Percentiles rank a stretch among this genome's conserved stretches.
Evolutionary conservation across 2,888 invertebrate species (phyloP).

Genomic region (Drosophila algonquin): DNA sequence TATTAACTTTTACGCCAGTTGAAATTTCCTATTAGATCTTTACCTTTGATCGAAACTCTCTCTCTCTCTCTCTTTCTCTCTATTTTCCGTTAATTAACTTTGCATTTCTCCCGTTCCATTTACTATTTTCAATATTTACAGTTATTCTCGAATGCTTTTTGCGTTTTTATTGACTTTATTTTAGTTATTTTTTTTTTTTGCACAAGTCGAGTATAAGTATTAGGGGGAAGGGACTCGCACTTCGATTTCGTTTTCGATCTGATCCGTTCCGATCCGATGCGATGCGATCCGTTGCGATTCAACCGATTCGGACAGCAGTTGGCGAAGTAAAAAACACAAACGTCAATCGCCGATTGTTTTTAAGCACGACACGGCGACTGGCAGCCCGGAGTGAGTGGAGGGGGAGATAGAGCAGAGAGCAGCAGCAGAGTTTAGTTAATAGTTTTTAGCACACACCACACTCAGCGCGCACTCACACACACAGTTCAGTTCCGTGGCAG

Average conservation of each 20-base stretch:
- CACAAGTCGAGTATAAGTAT: slow-evolving; percentile 3
- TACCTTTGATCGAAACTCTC: slow-evolving; percentile 13
- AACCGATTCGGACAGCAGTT: slow-evolving; percentile 39
- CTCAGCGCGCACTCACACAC: slow-evolving; percentile 8
- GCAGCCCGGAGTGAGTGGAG: slow-evolving; percentile 26
- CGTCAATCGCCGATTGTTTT: slow-evolving; percentile 54
- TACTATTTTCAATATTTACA: slow-evolving; percentile 43
- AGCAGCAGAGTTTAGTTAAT: slow-evolving; percentile 47
- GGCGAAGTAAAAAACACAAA: slow-evolving; percentile 58
- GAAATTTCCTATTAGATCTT: not conserved
- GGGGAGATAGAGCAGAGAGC: slow-evolving; percentile 30
- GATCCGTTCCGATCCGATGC: slow-evolving; percentile 42
- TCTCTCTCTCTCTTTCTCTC: slow-evolving; percentile 12
- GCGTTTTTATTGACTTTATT: slow-evolving; percentile 37
- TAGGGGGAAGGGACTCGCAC: not conserved
- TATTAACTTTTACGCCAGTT: slow-evolving; percentile 17
- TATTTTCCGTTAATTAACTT: slow-evolving; percentile 19
- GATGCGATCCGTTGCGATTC: slow-evolving; percentile 33
- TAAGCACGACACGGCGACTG: slow-evolving; percentile 41
- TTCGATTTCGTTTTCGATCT: slow-evolving; percentile 31
- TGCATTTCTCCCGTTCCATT: slow-evolving; percentile 7
- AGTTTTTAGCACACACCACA: slow-evolving; percentile 32
- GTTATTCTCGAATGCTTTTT: slow-evolving; percentile 16
- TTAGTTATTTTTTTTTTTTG: slow-evolving; percentile 12
- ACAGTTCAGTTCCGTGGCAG: slow-evolving; percentile 19